Base-by-base conservation (phyloP, 2,888 invertebrate species). In the Xylocampa areola region DNA sequence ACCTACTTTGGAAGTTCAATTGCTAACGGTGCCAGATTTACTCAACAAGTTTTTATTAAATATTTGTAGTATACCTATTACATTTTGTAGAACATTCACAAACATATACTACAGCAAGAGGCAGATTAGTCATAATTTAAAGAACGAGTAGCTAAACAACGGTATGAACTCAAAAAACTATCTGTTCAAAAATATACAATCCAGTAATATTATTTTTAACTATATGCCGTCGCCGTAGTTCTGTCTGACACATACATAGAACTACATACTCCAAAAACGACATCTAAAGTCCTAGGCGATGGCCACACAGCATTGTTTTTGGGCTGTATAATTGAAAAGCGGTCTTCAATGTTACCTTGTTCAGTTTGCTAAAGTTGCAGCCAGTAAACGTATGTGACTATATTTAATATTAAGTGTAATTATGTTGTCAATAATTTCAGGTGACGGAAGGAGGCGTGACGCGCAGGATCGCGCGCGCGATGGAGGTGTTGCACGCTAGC, bases 401-500 rank as follows among this genome's bases (percentile, higher is more conserved):
- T 43, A 7, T 4, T 13, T n/a, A 16, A 8, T n/a, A 36, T 13
- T 17, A 8, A 10, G 25, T 13, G 41, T 23, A 25, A 33, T 5
- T 7, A 47, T 40, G n/a, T 23, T 44, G 5, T 45, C 25, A 37
- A 45, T 39, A 30, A 49, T 80, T 81, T 4, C 83, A 94, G 94
- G 89, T 93, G 63, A 90, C 88, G 30, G 91, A 91, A 70, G 94
- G 91, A 11, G 94, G 94, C 5, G 91, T 94, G 69, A 93, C 93
- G 62, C 89, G 95, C 52, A 94, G 93, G 23, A 92, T 94, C 30
- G 92, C 94, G 43, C 91, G 94, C 1, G 94, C 94, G 0, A 94
- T 96, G 92, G 96, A 97, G 88, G 96, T 97, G 76, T 94, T 96
- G 69, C 95, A 96, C 81, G 95, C 96, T 47, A 96, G 95, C 82